phyloP scores from a whole-genome alignment of 2,888 invertebrate species.

The Heliconius hortense region DNA sequence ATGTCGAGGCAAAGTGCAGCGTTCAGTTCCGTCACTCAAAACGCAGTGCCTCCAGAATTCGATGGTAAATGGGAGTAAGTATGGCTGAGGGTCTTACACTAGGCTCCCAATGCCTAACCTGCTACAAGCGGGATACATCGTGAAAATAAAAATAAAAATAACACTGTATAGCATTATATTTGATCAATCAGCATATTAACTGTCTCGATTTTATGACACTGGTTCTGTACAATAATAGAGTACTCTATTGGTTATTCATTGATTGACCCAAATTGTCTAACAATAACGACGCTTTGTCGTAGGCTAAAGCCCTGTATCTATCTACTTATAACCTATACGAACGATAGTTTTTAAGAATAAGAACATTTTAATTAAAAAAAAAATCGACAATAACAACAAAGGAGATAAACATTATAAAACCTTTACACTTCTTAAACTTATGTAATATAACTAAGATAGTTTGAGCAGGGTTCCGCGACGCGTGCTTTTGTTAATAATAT shows the following conservation, averaged over 20 bases:
- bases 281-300: constrained; percentile 55
- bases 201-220: constrained; percentile 32
- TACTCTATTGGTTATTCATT: constrained; percentile 55
- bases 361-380: not conserved
- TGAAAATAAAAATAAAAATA: not conserved
- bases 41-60: not conserved
- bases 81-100: not conserved
- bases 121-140: too few relatives aligned
- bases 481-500: too few relatives aligned
- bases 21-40: not conserved
- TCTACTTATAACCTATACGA: constrained; percentile 3
- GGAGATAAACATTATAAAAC: not conserved
- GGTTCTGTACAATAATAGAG: constrained; percentile 20
- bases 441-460: too few relatives aligned
- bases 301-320: constrained; percentile 21
- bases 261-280: constrained; percentile 73
- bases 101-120: not conserved
- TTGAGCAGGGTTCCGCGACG: too few relatives aligned
- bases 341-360: not conserved
- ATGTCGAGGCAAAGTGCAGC: not conserved
- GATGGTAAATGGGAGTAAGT: not conserved
- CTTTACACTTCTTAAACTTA: too few relatives aligned
- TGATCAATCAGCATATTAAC: constrained; percentile 8
- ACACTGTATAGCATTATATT: not conserved
- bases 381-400: not conserved